Evolutionary conservation across 2,888 invertebrate species (phyloP), one percentile per base, ranked within the genome.

Genomic region (Druceiella hillmani): DNA sequence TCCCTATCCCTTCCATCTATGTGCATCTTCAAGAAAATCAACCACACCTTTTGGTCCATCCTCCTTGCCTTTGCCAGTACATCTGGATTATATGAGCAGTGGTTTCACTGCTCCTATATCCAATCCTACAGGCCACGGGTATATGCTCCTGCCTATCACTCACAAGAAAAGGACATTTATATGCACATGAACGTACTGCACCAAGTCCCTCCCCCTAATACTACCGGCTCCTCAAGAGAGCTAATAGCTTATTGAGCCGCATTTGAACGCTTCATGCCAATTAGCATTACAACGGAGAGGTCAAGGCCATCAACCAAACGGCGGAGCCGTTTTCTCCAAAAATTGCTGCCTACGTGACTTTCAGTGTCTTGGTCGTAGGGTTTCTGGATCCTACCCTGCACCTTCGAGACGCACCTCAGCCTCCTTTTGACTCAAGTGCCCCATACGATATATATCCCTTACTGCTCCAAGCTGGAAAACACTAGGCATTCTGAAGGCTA

Each of bases 61-160:
- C 58, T 17, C 56, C 57, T 42, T 61, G 58, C 2, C 59, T 61
- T 22, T 56, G 30, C 26, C 43, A 43, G 42, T 59, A 59, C 14
- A 36, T 36, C 33, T 61, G 59, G 25, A 58, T 49, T 10, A 53
- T 38, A 31, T 56, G 55, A 1, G 51, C 52, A 0, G 51, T 44
- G 1, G 57, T 55, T 37, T 58, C 55, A 1, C 43, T 39, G 1
- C 20, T 30, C 1, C 12, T 12, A 38, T 54, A 58, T 0, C 53
- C 54, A 1, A 50, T 52, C 2, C 55, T 43, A 36, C 55, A 56
- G 17, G 32, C 30, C 16, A 34, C 35, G 15, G 32, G 35, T 38
- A 13, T 27, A 17, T 43, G 32, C 5, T 28, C 13, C 6, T 2
- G 46, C 50, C 22, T 54, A 38, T n/a, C 0, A 52, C 38, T 3